These are phyloP conservation scores for Nebria ingens DNA, from an alignment of 1,140 invertebrate species.

Conservation along the genomic window DNA sequence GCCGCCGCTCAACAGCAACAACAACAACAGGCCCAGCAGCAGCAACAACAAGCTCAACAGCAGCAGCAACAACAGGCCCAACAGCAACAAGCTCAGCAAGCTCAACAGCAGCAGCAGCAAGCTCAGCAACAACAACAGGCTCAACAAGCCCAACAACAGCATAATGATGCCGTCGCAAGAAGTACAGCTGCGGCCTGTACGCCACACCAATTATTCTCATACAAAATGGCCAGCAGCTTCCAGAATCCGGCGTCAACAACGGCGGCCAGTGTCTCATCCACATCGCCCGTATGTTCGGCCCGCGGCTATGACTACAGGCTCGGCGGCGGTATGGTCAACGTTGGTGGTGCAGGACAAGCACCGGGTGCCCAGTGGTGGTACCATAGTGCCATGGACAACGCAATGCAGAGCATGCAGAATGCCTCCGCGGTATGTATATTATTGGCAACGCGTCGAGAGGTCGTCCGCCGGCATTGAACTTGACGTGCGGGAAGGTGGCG, in stretches of 20 bases:
- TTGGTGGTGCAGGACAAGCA: constrained; percentile 37
- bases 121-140: constrained; percentile 31
- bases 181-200: constrained; percentile 46
- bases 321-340: constrained; percentile 33
- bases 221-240: constrained; percentile 74
- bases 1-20: constrained; percentile 27
- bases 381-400: constrained; percentile 34
- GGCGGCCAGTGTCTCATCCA: constrained; percentile 37
- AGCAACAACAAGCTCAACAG: constrained; percentile 39
- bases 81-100: constrained; percentile 42
- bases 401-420: constrained; percentile 25
- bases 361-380: constrained; percentile 60
- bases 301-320: constrained; percentile 50
- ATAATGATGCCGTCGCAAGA: constrained; percentile 34
- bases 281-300: constrained; percentile 33
- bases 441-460: not conserved
- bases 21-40: constrained; percentile 18
- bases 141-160: constrained; percentile 34
- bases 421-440: constrained; percentile 3
- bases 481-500: not conserved
- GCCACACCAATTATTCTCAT: constrained; percentile 66
- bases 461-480: not conserved
- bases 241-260: constrained; percentile 53
- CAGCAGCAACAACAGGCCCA: constrained; percentile 44
- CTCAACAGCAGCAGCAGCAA: constrained; percentile 30